Conservation (phyloP, 2,888 invertebrate species). For the Hololepta plana region DNA sequence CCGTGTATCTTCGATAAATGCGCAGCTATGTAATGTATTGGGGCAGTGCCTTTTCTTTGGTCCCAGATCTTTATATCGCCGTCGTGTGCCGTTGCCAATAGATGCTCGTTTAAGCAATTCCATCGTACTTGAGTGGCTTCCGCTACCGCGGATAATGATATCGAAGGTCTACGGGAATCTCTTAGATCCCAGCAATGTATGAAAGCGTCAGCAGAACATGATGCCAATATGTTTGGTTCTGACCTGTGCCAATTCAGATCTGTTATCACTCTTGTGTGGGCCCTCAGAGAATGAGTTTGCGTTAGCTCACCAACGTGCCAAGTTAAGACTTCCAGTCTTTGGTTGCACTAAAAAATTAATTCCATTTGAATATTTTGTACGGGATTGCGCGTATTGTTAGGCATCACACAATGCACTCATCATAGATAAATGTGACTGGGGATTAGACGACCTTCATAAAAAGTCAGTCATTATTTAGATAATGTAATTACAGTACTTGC, state of each 20-base stretch:
- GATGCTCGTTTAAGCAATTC: conserved; percentile 67
- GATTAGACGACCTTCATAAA: too few species aligned
- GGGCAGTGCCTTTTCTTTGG: conserved; percentile 62
- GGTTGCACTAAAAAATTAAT: conserved; percentile 54
- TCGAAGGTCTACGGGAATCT: conserved; percentile 64
- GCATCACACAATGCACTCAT: conserved; percentile 2
- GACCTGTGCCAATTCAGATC: conserved; percentile 84
- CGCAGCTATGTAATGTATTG: conserved; percentile 84
- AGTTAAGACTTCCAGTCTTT: conserved; percentile 69
- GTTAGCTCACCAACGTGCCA: conserved; percentile 58
- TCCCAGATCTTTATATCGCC: conserved; percentile 95
- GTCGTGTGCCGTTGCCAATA: conserved; percentile 88
- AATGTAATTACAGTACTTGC: too few species aligned
- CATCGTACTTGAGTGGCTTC: conserved; percentile 90
- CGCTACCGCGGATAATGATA: conserved; percentile 77
- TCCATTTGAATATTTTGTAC: neutral
- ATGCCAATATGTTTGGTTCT: conserved; percentile 59
- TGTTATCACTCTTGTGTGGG: conserved; percentile 72
- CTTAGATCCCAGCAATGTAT: conserved; percentile 88
- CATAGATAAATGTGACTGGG: too few species aligned
- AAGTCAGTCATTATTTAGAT: too few species aligned
- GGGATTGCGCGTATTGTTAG: neutral
- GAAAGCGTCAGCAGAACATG: conserved; percentile 86
- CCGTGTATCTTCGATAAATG: conserved; percentile 83
- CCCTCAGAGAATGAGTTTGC: conserved; percentile 52